These are phyloP conservation scores for Brenthis ino DNA, from an alignment of 2,888 invertebrate genomes.

Conservation along the genomic window DNA sequence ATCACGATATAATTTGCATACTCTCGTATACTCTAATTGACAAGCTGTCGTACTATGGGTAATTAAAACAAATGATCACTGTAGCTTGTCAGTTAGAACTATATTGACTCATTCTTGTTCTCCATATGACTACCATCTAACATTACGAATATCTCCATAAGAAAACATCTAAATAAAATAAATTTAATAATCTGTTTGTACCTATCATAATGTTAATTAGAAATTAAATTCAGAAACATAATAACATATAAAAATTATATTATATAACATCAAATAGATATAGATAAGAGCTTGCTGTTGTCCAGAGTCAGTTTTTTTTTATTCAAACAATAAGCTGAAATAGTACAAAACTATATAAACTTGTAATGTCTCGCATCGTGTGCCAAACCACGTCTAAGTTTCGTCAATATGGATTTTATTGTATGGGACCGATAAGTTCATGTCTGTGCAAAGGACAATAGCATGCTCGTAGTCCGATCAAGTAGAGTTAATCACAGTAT, in stretches of 20 bases:
- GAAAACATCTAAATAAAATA: constrained; percentile 30
- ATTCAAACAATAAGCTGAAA: constrained; percentile 47
- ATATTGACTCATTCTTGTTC: constrained; percentile 3
- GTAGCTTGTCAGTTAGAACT: constrained; percentile 3
- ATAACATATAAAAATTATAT: constrained; percentile 43
- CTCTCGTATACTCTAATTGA: neutral
- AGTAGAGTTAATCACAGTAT: constrained; percentile 34
- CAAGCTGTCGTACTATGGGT: neutral
- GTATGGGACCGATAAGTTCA: constrained; percentile 47
- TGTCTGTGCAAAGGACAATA: constrained; percentile 54
- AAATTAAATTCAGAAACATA: constrained; percentile 52
- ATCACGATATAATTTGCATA: constrained; percentile 28
- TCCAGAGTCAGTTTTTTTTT: constrained; percentile 45
- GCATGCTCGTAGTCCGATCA: constrained; percentile 50
- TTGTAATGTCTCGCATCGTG: constrained; percentile 55
- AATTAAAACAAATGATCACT: neutral
- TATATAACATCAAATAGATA: constrained; percentile 21
- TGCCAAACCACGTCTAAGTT: constrained; percentile 68
- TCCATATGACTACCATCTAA: constrained; percentile 16
- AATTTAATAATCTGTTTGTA: constrained; percentile 56
- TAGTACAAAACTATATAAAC: constrained; percentile 57
- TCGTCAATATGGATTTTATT: constrained; percentile 41
- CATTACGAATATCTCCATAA: constrained; percentile 43
- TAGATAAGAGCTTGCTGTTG: constrained; percentile 61
- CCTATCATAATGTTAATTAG: constrained; percentile 62